Percentiles rank a stretch among this genome's conserved stretches.
phyloP scores from a whole-genome alignment of 2,888 invertebrate genomes.

The Automeris io region DNA sequence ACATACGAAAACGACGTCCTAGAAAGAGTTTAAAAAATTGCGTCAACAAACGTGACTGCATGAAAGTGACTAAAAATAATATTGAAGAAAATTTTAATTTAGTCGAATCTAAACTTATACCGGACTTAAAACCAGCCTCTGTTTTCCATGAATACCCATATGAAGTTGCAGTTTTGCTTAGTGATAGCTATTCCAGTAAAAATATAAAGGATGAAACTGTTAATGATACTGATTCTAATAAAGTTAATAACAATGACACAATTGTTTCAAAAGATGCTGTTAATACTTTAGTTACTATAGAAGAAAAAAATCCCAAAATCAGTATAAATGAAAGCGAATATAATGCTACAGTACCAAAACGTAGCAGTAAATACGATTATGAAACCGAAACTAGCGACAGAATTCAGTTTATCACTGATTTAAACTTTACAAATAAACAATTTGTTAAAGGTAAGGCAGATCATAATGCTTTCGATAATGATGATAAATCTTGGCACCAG shows the following conservation, averaged over 20 bases:
- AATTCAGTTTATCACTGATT: constrained; percentile 30
- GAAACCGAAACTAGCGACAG: constrained; percentile 35
- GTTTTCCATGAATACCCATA: constrained; percentile 52
- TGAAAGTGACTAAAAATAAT: constrained; percentile 13
- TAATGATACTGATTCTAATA: constrained; percentile 9
- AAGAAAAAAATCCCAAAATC: background rate
- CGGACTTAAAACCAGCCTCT: constrained; percentile 31
- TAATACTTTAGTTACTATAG: background rate
- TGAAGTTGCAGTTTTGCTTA: constrained; percentile 42
- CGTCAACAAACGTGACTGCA: constrained; percentile 20
- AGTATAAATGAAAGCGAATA: constrained; percentile 10
- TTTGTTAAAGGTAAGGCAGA: constrained; percentile 20
- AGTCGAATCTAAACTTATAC: constrained; percentile 30
- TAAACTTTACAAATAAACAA: constrained; percentile 27
- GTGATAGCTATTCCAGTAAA: no score
- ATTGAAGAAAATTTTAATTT: constrained; percentile 16
- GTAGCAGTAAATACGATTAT: constrained; percentile 39
- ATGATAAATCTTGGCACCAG: constrained; percentile 43
- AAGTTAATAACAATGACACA: constrained; percentile 2
- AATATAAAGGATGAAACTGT: constrained; percentile 18
- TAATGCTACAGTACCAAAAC: constrained; percentile 27
- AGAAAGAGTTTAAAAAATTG: constrained; percentile 31
- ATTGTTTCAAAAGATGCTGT: background rate
- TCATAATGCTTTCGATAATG: constrained; percentile 39
- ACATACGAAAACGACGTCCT: constrained; percentile 20